Base-by-base conservation (phyloP, 53 echinoderm and acorn worm species). In the Hippasteria phrygiana region DNA sequence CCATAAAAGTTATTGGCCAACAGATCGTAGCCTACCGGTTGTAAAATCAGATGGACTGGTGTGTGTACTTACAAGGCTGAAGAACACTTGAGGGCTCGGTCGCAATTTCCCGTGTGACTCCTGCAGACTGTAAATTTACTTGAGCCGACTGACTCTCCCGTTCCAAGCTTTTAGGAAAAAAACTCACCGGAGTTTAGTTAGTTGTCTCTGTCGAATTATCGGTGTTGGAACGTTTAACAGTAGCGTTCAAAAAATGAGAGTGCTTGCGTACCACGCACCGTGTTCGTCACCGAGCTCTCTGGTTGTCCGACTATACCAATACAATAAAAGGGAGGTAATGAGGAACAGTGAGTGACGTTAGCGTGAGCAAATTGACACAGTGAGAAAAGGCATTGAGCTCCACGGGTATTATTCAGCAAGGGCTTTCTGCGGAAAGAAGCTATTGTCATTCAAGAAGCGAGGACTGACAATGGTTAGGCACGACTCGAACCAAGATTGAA, bases 401-500 rank as follows among this genome's bases (percentile, higher is more conserved):
- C 31, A 32, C 76, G 24, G 47, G 76, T 76, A 54, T 76, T 76
- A 37, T 54, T 18, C 59, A 24, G 40, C 38, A 0, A 46, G 81
- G 43, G 40, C 43, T 81, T 81, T 63, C 63, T 43, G 12, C 17
- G 65, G 63, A 43, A 81, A n/a, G n/a, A n/a, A 14, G 40, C 56
- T 81, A 81, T 81, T 81, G 81, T 81, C 81, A 81, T 66, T 81
- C 81, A 81, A 63, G 65, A 65, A 39, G 43, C 65, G 56, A 27
- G 12, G 64, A n/a, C 10, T 45, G 64, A 81, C 65, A 65, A 65
- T 81, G 18, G 55, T 13, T 20, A 9, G 16, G 64, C 65, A 54
- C n/a, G 5, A 12, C 32, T 29, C n/a, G 37, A 67, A 56, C 13
- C 11, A 55, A 62, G 59, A 6, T 24, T 78, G 78, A 56, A 78